Base-by-base conservation (phyloP, 1,140 invertebrate genomes). In the Goniozus legneri region DNA sequence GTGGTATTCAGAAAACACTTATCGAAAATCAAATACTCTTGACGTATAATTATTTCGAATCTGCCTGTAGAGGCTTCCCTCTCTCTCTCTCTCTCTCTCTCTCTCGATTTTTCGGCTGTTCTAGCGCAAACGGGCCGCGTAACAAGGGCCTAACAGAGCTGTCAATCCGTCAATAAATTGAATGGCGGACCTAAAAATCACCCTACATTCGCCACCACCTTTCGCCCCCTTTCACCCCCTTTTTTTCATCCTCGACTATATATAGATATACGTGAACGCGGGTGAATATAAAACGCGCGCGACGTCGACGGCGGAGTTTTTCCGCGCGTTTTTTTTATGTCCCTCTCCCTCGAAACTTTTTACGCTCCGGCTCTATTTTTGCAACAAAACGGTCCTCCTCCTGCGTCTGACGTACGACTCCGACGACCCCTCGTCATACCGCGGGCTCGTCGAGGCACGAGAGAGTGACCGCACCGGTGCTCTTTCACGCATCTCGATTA, bases 101-200 rank as follows among this genome's bases (percentile, higher is more conserved):
- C n/a, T n/a, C n/a, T n/a, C n/a, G n/a, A n/a, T n/a, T n/a, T n/a
- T n/a, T n/a, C n/a, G n/a, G 44, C 48, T 57, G n/a, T 51, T 42
- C 16, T 51, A 27, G 44, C 47, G 45, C 34, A 54, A 55, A n/a
- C n/a, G n/a, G n/a, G n/a, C 48, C 19, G 55, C 60, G 63, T 67
- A 65, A 64, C 61, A 64, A 67, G 63, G 55, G 57, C 59, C 63
- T 67, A 67, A 67, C 65, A 67, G 65, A 67, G 65, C 63, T 67
- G 65, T 67, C 65, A 67, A 67, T 65, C 63, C 57, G 50, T 55
- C 63, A 60, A 67, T 65, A 65, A 67, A 67, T 67, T 65, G 63
- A 67, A 67, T 67, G 57, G 65, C 61, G 54, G 59, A 62, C 54
- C 61, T 62, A 62, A 65, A n/a, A 67, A 67, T 54, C 61, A 67